Evolutionary conservation across 2,113 vertebrate genomes (phyloP), one percentile per base, ranked within the genome.

Genomic region (Pandion haliaetus): DNA sequence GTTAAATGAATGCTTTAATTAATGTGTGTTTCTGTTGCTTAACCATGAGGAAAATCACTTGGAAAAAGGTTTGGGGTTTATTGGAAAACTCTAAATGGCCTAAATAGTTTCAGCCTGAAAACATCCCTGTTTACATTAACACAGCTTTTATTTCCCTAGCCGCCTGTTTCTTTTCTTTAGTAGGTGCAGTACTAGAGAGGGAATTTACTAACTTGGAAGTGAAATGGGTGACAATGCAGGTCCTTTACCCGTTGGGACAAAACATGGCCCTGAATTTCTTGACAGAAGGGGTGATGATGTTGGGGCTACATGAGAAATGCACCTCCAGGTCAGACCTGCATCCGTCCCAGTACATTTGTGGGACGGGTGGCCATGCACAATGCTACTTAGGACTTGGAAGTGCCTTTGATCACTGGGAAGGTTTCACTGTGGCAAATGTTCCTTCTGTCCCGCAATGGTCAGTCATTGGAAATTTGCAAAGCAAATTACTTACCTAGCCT

Each of bases 1-100:
- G 65, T 85, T 67, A 82, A 94, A 91, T 82, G 70, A 93, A 49
- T 29, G 74, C 74, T 90, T 85, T 95, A 96, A 96, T 96, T 94
- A 95, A 61, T 16, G 38, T 89, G 88, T 90, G 81, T 85, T 61
- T 91, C 77, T 89, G 63, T 31, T 96, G 95, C 61, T 87, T 94
- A 94, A 71, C 87, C 91, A 97, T 42, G 93, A 91, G 92, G 96
- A 94, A 97, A 96, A 95, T 93, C 54, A 66, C 62, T 85, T 90
- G 69, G 89, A 54, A 82, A 86, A 85, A 89, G n/a, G 28, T 77
- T 95, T 89, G 82, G 31, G 21, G 24, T 86, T 90, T 34, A 95
- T 94, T 96, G 62, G 89, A 89, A 95, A 95, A 63, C 66, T 85
- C 73, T 79, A 80, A 93, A 94, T 90, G 93, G 52, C 29, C 57